Evolutionary conservation across 23 tunicate species (phyloP).

Genomic region (Oikopleura albicans): DNA sequence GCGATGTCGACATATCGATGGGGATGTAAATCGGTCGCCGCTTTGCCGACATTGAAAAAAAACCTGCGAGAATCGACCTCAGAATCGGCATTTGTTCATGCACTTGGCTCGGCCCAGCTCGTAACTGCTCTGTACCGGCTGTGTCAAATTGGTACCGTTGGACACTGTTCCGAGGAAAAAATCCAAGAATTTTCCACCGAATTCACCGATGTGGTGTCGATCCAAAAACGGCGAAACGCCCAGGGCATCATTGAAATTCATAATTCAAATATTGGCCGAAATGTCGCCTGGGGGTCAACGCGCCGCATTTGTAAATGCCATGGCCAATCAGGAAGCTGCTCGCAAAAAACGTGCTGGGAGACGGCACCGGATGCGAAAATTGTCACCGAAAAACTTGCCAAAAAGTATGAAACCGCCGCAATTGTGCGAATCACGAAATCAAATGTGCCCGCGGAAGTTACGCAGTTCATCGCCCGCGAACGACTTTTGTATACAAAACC

Average conservation of each 20-base stretch:
- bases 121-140: neutral
- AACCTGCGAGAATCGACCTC: neutral
- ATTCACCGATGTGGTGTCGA: neutral
- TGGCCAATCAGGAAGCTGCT: constrained; percentile 17
- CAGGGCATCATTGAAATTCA: neutral
- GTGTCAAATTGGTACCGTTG: neutral
- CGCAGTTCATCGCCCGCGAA: neutral
- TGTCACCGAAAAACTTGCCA: neutral
- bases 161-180: neutral
- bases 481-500: neutral
- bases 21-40: neutral
- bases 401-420: constrained; percentile 7
- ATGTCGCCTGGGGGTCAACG: neutral
- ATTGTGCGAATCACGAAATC: neutral
- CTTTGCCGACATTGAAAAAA: neutral
- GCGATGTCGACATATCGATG: neutral
- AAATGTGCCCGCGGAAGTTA: neutral
- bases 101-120: neutral
- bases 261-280: neutral
- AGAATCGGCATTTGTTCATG: constrained; percentile 1
- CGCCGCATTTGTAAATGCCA: neutral
- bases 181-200: neutral
- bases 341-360: constrained; percentile 13
- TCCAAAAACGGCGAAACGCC: neutral
- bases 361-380: neutral